phyloP scores from a whole-genome alignment of 2,797 vertebrate genomes.

The Cynopterus sphinx region DNA sequence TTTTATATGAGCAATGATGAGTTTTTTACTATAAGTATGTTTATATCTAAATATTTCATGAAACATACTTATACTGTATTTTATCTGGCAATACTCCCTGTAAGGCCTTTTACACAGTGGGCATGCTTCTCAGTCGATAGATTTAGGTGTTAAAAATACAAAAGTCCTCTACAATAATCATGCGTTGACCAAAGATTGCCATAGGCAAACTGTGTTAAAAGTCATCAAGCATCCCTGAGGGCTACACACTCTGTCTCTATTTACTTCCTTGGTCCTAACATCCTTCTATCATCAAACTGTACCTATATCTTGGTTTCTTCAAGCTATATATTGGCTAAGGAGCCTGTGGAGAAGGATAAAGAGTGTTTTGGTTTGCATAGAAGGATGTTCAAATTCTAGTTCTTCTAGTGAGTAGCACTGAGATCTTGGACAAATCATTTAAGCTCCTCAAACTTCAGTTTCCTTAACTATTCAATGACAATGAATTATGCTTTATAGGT shows the following conservation, averaged over 20 bases:
- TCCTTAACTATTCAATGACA: neutral
- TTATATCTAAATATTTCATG: neutral
- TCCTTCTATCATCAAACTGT: neutral
- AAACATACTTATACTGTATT: neutral
- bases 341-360: neutral
- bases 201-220: neutral
- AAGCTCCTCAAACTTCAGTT: neutral
- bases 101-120: neutral
- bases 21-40: neutral
- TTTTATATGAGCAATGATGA: neutral
- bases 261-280: neutral
- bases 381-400: neutral
- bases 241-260: neutral
- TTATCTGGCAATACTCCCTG: neutral
- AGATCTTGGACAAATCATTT: neutral
- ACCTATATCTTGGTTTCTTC: neutral
- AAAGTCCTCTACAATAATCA: neutral
- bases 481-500: neutral
- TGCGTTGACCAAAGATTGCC: neutral
- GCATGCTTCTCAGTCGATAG: neutral
- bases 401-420: neutral
- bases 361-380: neutral
- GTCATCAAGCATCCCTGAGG: neutral
- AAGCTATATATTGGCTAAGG: neutral
- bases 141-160: conserved; percentile 4